phyloP scores from a whole-genome alignment of 2,113 vertebrate species.

The Ochotona curzoniae region DNA sequence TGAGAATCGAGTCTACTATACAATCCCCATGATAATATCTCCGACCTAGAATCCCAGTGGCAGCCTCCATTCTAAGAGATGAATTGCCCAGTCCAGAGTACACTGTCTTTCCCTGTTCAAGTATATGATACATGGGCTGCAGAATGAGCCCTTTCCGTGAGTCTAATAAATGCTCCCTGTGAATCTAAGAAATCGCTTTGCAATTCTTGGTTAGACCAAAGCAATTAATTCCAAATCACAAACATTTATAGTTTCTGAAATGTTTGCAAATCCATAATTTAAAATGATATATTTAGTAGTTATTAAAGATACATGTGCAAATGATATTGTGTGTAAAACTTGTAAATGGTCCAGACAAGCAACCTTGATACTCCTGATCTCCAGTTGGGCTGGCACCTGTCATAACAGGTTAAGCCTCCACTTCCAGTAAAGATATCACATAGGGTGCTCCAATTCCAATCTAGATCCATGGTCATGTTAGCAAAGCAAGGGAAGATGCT shows the following conservation, averaged over 20 bases:
- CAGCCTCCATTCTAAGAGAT: neutral
- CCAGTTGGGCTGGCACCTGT: neutral
- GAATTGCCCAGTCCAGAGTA: neutral
- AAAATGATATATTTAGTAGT: neutral
- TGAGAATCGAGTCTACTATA: neutral
- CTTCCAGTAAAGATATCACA: too few species aligned
- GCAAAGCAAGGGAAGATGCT: too few species aligned
- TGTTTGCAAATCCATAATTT: neutral
- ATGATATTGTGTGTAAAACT: neutral
- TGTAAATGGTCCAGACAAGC: neutral
- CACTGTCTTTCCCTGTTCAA: neutral
- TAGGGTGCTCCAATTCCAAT: too few species aligned
- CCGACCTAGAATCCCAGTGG: too few species aligned
- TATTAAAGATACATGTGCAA: neutral
- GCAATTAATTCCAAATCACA: neutral
- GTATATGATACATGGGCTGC: neutral
- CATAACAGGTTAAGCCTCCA: too few species aligned
- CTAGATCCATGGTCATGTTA: too few species aligned
- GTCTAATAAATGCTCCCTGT: neutral
- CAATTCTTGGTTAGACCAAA: neutral
- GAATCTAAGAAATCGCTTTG: neutral
- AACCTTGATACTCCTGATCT: neutral
- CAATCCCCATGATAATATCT: neutral
- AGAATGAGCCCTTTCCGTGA: neutral
- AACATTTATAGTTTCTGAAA: neutral